These are phyloP conservation scores for Tethea ocularis DNA, from an alignment of 2,888 invertebrate genomes.

Conservation along the genomic window DNA sequence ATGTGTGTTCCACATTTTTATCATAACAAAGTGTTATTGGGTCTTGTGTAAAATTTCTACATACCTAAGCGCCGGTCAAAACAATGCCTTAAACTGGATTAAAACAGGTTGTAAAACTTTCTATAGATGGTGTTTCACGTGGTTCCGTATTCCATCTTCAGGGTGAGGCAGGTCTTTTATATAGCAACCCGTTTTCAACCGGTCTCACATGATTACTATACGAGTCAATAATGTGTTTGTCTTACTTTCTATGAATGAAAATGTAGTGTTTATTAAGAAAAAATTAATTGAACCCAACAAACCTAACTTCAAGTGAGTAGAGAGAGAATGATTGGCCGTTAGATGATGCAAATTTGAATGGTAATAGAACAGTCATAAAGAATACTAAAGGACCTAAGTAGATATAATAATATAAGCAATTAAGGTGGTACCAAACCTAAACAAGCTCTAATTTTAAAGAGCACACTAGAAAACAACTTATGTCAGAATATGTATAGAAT, in stretches of 20 bases:
- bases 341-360: neutral
- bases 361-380: neutral
- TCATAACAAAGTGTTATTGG: slow-evolving; percentile 49
- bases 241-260: slow-evolving; percentile 6
- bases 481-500: neutral
- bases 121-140: slow-evolving; percentile 60
- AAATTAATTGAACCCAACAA: neutral
- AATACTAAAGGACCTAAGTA: too few species aligned
- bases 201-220: neutral
- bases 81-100: slow-evolving; percentile 33
- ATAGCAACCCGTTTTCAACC: slow-evolving; percentile 9
- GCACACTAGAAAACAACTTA: neutral
- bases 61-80: slow-evolving; percentile 29
- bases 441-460: too few species aligned
- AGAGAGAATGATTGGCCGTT: neutral
- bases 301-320: neutral
- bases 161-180: slow-evolving; percentile 31
- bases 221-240: neutral
- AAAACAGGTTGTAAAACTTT: slow-evolving; percentile 68
- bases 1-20: slow-evolving; percentile 61
- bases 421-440: too few species aligned
- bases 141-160: slow-evolving; percentile 58
- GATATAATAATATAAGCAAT: too few species aligned
- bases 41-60: slow-evolving; percentile 45
- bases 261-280: neutral